Percentiles rank a stretch among this genome's conserved stretches.
These are phyloP conservation scores for Drosophila oshimai DNA, from an alignment of 1,140 invertebrate species.

Conservation along the genomic window DNA sequence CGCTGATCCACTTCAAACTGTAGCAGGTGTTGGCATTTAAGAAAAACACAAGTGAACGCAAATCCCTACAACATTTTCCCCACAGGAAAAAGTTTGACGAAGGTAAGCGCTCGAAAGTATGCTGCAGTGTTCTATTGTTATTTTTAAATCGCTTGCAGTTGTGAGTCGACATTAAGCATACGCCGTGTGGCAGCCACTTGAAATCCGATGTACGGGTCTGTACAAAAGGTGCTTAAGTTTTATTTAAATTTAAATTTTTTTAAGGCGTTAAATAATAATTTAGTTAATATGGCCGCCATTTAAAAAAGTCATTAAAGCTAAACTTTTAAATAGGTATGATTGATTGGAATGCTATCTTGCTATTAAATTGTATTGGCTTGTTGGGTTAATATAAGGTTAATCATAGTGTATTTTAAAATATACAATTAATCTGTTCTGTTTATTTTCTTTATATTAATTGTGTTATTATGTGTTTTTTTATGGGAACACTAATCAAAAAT, in stretches of 20 bases:
- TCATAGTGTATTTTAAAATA: too few species aligned
- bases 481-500: too few species aligned
- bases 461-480: too few species aligned
- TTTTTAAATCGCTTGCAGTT: conserved; percentile 4
- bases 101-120: conserved; percentile 41
- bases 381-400: too few species aligned
- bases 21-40: conserved; percentile 65
- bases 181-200: neutral
- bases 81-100: conserved; percentile 37
- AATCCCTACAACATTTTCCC: conserved; percentile 5
- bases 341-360: too few species aligned
- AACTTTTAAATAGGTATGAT: too few species aligned
- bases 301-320: too few species aligned
- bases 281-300: too few species aligned
- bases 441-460: too few species aligned
- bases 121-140: conserved; percentile 34
- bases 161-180: neutral
- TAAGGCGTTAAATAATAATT: too few species aligned
- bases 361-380: too few species aligned
- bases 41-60: conserved; percentile 17
- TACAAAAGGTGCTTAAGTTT: neutral
- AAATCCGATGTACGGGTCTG: neutral
- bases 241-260: neutral
- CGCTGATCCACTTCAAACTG: conserved; percentile 62
- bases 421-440: too few species aligned